Evolutionary conservation across 2,797 vertebrate species (phyloP), one percentile per base, ranked within the genome.

Genomic region (Anguilla pacifica): DNA sequence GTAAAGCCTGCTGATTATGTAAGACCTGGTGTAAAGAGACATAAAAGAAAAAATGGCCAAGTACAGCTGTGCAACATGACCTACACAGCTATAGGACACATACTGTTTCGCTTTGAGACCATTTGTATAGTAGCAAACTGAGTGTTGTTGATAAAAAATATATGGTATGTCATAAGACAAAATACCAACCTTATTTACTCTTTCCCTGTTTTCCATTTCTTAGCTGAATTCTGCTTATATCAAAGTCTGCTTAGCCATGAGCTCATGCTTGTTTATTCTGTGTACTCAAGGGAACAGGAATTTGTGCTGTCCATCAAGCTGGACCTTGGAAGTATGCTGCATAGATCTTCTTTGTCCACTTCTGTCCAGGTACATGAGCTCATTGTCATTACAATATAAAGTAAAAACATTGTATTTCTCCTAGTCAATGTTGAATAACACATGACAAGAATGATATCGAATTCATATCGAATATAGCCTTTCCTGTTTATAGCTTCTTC

Each of bases 11-110:
- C 31, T 74, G 74, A 77, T 77, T 77, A 77, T 35, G 28, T 77
- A 77, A 77, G 31, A 74, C 70, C 35, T 77, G 43, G 74, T 35
- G 9, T 77, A 77, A 77, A 43, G 74, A 22, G 74, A 77, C 74
- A 77, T 17, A 35, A 77, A 77, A 77, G 35, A 35, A 77, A 43
- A 82, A 46, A 51, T 46, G 39, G 39, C 19, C 17, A 77, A 43
- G 43, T 25, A 3, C 51, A 46, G 22, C 79, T n/a, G 2, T 51
- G 46, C 10, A 19, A 77, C 74, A 77, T 13, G 17, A 43, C 39
- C 74, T 82, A 22, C 46, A 49, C 79, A 51, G 79, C 43, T 51
- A n/a, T 28, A 49, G 79, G 43, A 82, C 7, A 51, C 25, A n/a
- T 82, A 25, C 19, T 25, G 22, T 51, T n/a, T 82, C 25, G 6